Conservation (phyloP, 2,888 invertebrate species). For the Drosophila atroscutellata region DNA sequence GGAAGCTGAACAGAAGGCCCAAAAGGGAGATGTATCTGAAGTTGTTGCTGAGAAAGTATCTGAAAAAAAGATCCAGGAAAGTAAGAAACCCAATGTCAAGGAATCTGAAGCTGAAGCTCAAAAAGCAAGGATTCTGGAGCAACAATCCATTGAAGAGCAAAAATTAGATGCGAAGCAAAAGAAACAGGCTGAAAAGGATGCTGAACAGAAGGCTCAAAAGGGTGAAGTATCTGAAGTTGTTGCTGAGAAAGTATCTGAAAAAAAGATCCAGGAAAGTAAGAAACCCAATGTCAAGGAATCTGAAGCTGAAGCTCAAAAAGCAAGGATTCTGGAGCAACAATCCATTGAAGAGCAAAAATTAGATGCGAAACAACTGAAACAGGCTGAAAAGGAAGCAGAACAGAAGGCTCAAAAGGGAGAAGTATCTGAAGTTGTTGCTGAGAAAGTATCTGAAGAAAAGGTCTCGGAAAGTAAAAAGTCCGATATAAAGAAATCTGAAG, state of each 20-base stretch:
- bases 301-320: constrained; percentile 13
- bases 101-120: not conserved
- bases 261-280: not conserved
- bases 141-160: not conserved
- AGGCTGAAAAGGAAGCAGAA: not conserved
- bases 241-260: constrained; percentile 1
- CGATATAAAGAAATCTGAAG: not conserved
- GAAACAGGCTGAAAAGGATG: not conserved
- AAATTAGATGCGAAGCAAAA: not conserved
- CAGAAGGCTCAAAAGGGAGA: not conserved
- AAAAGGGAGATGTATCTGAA: constrained; percentile 13
- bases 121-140: not conserved
- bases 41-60: constrained; percentile 1
- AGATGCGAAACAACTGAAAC: not conserved
- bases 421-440: constrained; percentile 1
- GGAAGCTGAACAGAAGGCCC: not conserved
- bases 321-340: constrained; percentile 6
- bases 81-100: not conserved
- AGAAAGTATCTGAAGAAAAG: not conserved
- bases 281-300: constrained; percentile 21
- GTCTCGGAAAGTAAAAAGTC: not conserved
- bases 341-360: constrained; percentile 10
- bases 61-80: not conserved
- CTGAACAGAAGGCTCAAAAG: not conserved
- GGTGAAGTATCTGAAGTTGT: constrained; percentile 7